These are phyloP conservation scores for Temnothorax nylanderi DNA, from an alignment of 1,140 invertebrate species.

Conservation along the genomic window DNA sequence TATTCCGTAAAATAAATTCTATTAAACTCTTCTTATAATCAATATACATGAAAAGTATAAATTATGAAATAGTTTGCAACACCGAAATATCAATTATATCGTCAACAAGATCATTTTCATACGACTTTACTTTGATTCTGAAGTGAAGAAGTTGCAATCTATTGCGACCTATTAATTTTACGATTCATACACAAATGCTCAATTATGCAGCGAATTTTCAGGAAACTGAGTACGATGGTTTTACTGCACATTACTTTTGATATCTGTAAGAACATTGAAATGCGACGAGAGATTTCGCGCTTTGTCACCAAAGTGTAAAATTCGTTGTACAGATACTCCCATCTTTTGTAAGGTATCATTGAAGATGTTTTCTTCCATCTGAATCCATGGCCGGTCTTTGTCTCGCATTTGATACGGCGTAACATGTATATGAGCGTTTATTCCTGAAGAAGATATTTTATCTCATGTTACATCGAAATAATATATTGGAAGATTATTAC, in stretches of 20 bases:
- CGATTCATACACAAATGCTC: neutral
- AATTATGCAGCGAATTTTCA: neutral
- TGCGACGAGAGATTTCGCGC: slow-evolving; percentile 88
- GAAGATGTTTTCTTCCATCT: slow-evolving; percentile 92
- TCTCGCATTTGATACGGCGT: slow-evolving; percentile 94
- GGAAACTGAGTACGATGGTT: neutral
- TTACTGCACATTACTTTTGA: slow-evolving; percentile 75
- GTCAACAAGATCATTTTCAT: neutral
- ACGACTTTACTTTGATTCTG: slow-evolving; percentile 14
- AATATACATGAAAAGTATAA: neutral
- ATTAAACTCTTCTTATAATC: neutral
- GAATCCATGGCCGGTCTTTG: slow-evolving; percentile 92
- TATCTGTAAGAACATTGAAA: slow-evolving; percentile 89
- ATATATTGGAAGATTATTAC: slow-evolving; percentile 7
- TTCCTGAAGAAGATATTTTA: slow-evolving; percentile 82
- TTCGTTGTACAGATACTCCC: slow-evolving; percentile 87
- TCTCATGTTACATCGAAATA: slow-evolving; percentile 1
- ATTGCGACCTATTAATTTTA: neutral
- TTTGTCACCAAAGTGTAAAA: slow-evolving; percentile 89
- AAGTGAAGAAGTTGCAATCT: slow-evolving; percentile 9
- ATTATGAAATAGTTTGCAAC: neutral
- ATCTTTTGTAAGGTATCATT: slow-evolving; percentile 88
- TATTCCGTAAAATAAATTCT: slow-evolving; percentile 4
- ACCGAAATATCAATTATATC: neutral
- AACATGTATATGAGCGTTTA: slow-evolving; percentile 91